Evolutionary conservation across 1,140 invertebrate species (phyloP), one percentile per base, ranked within the genome.

Genomic region (Hyposmocoma kahamanoa): DNA sequence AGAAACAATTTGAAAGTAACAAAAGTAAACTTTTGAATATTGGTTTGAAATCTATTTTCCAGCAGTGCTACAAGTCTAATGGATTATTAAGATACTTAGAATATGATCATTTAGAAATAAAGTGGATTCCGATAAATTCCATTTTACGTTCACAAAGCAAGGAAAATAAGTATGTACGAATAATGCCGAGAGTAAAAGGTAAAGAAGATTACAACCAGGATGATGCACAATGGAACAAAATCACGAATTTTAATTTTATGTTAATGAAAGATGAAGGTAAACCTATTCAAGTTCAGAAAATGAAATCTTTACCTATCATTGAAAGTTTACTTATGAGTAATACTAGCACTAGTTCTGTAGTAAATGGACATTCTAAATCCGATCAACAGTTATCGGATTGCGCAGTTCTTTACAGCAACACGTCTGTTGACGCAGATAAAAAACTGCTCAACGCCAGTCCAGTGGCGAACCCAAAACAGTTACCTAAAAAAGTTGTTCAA

Each of bases 21-120:
- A 67, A 72, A 56, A 76, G 67, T 48, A 84, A 82, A 68, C 30
- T 82, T 38, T 59, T 82, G 57, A 81, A 73, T 56, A 65, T 84
- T 36, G 81, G 81, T 45, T 61, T 59, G 43, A 79, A 81, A 67
- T 58, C 71, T 30, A 59, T 81, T 15, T 65, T 59, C 53, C 67
- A 59, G 46, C 57, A 64, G 22, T 57, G 60, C n/a, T 52, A 77
- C 21, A 74, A 64, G 48, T 74, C 67, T 50, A 76, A 53, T 26
- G 73, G 75, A 9, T 45, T 84, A 11, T 57, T 84, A 30, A 58
- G 72, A 55, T 82, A 65, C 53, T 48, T 82, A 45, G 76, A 82
- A 56, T 50, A 75, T 41, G 72, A 72, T 63, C 62, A 71, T 63
- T 65, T 84, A 20, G 63, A 66, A 19, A 65, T 84, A 42, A 36